Evolutionary conservation across 2,888 invertebrate species (phyloP).

Genomic region (Zygothrica quintamaculata): DNA sequence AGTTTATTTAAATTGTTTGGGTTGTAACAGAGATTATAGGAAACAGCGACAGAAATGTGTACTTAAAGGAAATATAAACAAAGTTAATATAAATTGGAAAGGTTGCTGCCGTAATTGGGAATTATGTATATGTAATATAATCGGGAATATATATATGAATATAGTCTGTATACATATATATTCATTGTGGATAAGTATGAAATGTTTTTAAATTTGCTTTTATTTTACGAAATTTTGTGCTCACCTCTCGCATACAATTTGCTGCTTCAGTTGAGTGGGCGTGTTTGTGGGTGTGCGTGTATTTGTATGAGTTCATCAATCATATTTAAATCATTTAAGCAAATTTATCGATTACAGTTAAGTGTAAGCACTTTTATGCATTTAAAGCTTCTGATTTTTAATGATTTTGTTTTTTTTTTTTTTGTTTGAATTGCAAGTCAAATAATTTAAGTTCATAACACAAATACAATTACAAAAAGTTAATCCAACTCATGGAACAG

Average conservation of each 20-base stretch:
- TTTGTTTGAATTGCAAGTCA: slow-evolving; percentile 31
- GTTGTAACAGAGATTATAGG: slow-evolving; percentile 3
- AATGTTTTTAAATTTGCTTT: no score
- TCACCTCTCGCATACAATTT: neutral
- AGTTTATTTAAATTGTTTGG: slow-evolving; percentile 12
- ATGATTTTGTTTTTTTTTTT: no score
- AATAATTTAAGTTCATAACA: slow-evolving; percentile 49
- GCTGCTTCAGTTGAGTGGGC: neutral
- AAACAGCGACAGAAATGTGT: no score
- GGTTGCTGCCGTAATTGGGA: no score
- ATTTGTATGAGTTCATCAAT: slow-evolving; percentile 54
- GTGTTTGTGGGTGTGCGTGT: neutral
- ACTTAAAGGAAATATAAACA: no score
- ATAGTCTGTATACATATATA: neutral
- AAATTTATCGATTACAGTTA: neutral
- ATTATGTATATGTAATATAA: neutral
- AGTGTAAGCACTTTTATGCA: neutral
- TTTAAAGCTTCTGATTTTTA: slow-evolving; percentile 10
- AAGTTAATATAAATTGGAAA: no score
- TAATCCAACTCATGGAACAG: slow-evolving; percentile 9
- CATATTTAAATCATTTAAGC: slow-evolving; percentile 70
- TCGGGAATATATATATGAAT: neutral
- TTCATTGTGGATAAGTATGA: neutral
- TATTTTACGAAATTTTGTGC: neutral
- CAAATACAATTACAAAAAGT: slow-evolving; percentile 22